phyloP scores from a whole-genome alignment of 2,797 vertebrate species.

The Hyperoplus lanceolatus region DNA sequence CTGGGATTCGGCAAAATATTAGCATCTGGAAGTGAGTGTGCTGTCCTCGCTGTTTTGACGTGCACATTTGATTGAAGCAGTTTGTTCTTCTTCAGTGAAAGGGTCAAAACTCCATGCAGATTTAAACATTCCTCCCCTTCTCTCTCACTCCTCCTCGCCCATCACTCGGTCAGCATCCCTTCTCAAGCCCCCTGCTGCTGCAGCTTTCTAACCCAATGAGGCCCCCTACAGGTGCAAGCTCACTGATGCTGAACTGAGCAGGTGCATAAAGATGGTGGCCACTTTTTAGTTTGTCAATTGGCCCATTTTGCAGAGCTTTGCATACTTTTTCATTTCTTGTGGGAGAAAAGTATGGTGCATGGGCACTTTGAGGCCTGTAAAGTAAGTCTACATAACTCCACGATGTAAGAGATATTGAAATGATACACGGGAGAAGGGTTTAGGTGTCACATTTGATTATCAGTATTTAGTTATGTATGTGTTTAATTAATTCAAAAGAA shows the following conservation, averaged over 20 bases:
- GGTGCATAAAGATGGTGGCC: conserved; percentile 54
- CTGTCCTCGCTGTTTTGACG: not conserved
- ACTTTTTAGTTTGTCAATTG: conserved; percentile 63
- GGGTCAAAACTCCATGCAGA: conserved; percentile 21
- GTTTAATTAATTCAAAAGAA: no score
- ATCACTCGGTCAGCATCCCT: conserved; percentile 27
- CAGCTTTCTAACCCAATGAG: conserved; percentile 73
- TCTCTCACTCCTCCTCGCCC: conserved; percentile 30
- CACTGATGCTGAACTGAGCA: conserved; percentile 62
- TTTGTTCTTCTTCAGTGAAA: conserved; percentile 14
- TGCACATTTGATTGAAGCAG: conserved; percentile 5
- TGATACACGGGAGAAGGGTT: not conserved
- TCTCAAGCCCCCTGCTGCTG: conserved; percentile 42
- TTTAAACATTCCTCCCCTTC: not conserved
- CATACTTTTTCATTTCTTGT: conserved; percentile 12
- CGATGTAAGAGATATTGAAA: conserved; percentile 13
- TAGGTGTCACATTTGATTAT: not conserved
- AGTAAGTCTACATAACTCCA: conserved; percentile 19
- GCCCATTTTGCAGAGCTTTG: conserved; percentile 52
- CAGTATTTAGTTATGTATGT: no score
- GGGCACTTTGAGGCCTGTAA: conserved; percentile 45
- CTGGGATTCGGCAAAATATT: not conserved
- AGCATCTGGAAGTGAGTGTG: not conserved
- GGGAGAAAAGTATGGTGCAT: conserved; percentile 25
- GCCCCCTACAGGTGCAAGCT: conserved; percentile 78